Conservation (phyloP, 2,888 invertebrate genomes). For the Dugesia japonica region DNA sequence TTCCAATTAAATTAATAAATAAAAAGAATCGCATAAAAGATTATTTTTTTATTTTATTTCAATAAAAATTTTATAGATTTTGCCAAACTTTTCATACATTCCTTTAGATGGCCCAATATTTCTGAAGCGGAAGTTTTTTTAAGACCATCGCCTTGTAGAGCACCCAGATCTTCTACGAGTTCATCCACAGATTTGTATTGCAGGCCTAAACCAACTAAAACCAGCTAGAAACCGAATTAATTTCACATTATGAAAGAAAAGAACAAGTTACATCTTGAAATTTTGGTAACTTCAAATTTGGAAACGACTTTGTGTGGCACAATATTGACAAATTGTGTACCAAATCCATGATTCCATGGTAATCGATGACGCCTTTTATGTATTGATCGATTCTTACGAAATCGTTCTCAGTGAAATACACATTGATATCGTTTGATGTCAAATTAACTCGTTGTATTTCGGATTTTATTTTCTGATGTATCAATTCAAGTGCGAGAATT, state of each 20-base stretch:
- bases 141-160: background rate
- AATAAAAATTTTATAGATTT: background rate
- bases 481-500: background rate
- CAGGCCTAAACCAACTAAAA: background rate
- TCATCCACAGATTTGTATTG: conserved; percentile 22
- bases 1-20: no score
- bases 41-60: background rate
- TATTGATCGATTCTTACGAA: background rate
- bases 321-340: background rate
- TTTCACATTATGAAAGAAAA: no score
- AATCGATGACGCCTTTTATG: background rate
- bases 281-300: background rate
- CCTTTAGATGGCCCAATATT: background rate
- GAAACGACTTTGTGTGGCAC: background rate
- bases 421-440: background rate
- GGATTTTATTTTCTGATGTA: background rate
- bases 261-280: background rate
- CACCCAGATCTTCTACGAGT: background rate
- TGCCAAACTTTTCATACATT: background rate
- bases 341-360: conserved; percentile 8
- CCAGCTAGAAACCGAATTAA: conserved; percentile 12
- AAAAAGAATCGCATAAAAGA: no score
- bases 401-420: background rate
- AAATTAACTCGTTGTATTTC: background rate
- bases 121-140: background rate